Base-by-base conservation (phyloP, 2,797 vertebrate genomes). In the Gymnodraco acuticeps region DNA sequence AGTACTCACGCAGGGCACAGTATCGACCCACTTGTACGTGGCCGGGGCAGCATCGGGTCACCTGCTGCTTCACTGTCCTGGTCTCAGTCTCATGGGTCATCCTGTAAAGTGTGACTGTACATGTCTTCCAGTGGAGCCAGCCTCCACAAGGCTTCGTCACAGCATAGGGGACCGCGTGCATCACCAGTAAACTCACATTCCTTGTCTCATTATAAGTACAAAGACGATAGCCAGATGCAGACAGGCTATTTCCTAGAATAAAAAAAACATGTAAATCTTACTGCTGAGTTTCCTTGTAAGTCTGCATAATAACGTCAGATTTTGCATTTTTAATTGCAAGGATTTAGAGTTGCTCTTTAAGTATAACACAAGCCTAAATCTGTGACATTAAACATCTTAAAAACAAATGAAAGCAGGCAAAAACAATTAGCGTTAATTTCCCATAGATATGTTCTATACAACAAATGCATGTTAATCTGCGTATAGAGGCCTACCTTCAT, bases 21-120 rank as follows among this genome's bases (percentile, higher is more conserved):
- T 98, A 97, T 70, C 91, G 91, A 14, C 96, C 97, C 20, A 96
- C 89, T 89, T 95, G 96, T 3, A 95, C 95, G 0, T 95, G 97
- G n/a, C 96, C 96, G 1, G 92, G 47, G 31, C 97, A 99, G 92
- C 98, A 99, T 52, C 88, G 81, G 0, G 78, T 95, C 77, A 95
- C 66, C 41, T 92, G 93, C 83, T 93, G 82, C 16, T 75, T 75
- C 71, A 95, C 87, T 0, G 89, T 84, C 53, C 92, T 87, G n/a
- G 88, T 71, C 86, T 94, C 60, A 0, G 66, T 85, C 52, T 63
- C 87, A 72, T 95, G 93, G 19, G 65, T 74, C 0, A 87, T 94
- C 77, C 69, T 93, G 73, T 96, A 95, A 9, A 77, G 70, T 0
- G 86, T 96, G 72, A 87, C 92, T 31, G 94, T 87, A 64, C 97